Conservation (phyloP, 1,140 invertebrate genomes). For the Dinoponera quadriceps region DNA sequence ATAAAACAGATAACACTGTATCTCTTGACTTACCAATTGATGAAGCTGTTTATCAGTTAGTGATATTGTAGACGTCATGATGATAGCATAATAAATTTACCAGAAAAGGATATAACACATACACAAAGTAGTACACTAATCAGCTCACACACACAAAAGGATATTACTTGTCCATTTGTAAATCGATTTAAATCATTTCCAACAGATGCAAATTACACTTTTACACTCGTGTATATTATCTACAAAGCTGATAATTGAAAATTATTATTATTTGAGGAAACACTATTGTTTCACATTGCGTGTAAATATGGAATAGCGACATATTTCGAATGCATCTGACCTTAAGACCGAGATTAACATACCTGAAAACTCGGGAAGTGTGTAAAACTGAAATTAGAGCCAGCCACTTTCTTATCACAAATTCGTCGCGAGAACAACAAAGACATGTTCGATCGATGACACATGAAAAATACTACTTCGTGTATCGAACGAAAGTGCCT, state of each 20-base stretch:
- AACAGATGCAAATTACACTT: constrained; percentile 58
- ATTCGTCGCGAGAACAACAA: neutral
- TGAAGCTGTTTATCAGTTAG: constrained; percentile 83
- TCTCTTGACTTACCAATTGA: constrained; percentile 82
- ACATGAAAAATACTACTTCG: neutral
- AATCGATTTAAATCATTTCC: constrained; percentile 64
- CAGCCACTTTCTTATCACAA: neutral
- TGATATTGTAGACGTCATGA: constrained; percentile 82
- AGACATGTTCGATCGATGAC: constrained; percentile 30
- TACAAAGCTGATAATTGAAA: constrained; percentile 73
- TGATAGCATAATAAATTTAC: constrained; percentile 77
- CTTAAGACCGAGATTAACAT: neutral
- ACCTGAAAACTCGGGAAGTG: constrained; percentile 10
- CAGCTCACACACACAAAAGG: constrained; percentile 67
- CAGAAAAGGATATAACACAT: constrained; percentile 59
- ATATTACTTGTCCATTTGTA: constrained; percentile 64
- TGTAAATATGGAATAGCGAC: constrained; percentile 56
- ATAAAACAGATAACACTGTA: constrained; percentile 16
- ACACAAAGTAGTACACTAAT: constrained; percentile 67
- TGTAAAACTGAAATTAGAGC: neutral
- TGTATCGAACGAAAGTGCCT: neutral
- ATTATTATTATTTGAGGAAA: neutral
- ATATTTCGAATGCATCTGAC: constrained; percentile 50
- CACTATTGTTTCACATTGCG: neutral
- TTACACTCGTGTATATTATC: constrained; percentile 76